These are phyloP conservation scores for Sarcophaga carnaria DNA, from an alignment of 2,888 invertebrate species.

Conservation along the genomic window DNA sequence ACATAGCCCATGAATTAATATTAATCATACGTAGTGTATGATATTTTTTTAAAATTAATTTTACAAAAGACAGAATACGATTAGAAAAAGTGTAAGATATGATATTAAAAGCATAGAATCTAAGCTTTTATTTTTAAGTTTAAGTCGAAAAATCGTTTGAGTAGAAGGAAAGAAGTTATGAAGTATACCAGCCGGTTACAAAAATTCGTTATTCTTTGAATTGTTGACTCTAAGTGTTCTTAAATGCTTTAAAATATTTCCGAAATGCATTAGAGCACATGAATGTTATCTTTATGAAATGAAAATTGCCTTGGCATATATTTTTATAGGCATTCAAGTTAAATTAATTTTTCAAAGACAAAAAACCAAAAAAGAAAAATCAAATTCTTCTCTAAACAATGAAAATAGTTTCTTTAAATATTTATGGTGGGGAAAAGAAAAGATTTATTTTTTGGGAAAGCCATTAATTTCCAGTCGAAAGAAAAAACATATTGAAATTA, in stretches of 20 bases:
- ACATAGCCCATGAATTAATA: too few relatives aligned
- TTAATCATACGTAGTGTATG: too few relatives aligned
- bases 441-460: too few relatives aligned
- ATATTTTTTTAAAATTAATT: too few relatives aligned
- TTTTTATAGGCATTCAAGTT: conserved; percentile 18
- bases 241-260: not conserved
- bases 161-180: not conserved
- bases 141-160: not conserved
- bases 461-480: too few relatives aligned
- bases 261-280: not conserved
- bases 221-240: too few relatives aligned
- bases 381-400: not conserved
- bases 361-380: not conserved
- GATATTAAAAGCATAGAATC: too few relatives aligned
- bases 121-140: not conserved
- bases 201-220: too few relatives aligned
- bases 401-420: conserved; percentile 34
- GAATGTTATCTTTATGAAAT: not conserved
- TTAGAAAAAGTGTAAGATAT: too few relatives aligned
- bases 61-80: too few relatives aligned
- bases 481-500: not conserved
- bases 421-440: not conserved
- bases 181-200: too few relatives aligned
- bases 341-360: conserved; percentile 33
- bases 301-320: conserved; percentile 4